Evolutionary conservation across 2,888 invertebrate genomes (phyloP), one percentile per base, ranked within the genome.

Genomic region (Pantelozetes paolii): DNA sequence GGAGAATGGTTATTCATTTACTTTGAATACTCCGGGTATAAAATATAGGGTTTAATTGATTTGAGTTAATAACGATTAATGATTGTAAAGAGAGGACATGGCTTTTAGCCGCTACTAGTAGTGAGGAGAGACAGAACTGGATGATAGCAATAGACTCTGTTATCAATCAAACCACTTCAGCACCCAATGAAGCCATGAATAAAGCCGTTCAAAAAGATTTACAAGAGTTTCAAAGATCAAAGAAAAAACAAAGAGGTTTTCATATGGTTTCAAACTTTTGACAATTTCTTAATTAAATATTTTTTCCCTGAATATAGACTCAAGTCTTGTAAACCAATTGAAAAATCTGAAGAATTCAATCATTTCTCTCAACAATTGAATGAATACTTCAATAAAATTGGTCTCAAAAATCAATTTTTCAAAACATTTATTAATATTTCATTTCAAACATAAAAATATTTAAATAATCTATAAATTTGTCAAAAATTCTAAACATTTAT

Each of bases 71-170:
- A n/a, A 20, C 20, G n/a, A 26, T 54, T 54, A 9, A 54, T 54
- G 23, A 20, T 20, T 50, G 50, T 20, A 72, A 20, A 74, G 74
- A 90, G 75, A 83, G 91, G 73, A 87, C 87, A 54, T 92, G 88
- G 82, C 88, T 90, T 80, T 83, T 92, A 74, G 90, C 90, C 1
- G 90, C 92, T 20, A 87, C 88, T 77, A 87, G 87, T 1, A 89
- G 90, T 79, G 88, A 89, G 62, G 92, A 92, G 78, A 84, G 91
- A 77, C 88, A 89, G 76, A 87, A 88, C 74, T 94, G 93, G 93
- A 89, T 93, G 74, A 86, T 86, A 50, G 89, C 88, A 36, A 85
- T 93, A 77, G 88, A 90, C 80, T 86, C 86, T 79, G 89, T 92
- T 18, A 85, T 92, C 64, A 89, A 89, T 20, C 36, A 70, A 6